phyloP scores from a whole-genome alignment of 2,797 vertebrate species.

The Epinephelus coioides region DNA sequence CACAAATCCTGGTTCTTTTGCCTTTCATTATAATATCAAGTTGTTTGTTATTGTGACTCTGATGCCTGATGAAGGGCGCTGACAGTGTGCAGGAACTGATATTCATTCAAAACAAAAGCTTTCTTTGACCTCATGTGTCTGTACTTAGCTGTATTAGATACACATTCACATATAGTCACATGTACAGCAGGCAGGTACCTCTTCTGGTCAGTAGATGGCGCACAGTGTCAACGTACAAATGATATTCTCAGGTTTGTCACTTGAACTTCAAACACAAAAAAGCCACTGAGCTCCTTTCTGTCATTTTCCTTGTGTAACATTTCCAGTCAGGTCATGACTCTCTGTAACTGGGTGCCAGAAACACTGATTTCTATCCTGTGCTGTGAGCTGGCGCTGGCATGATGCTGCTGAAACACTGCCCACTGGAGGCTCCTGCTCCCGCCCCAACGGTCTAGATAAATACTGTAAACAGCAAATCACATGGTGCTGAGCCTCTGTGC shows the following conservation, averaged over 20 bases:
- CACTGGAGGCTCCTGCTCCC: not conserved
- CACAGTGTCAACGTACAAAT: not conserved
- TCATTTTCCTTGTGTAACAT: not conserved
- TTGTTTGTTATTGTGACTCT: too few species aligned
- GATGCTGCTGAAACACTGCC: not conserved
- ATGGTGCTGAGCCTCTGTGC: not conserved
- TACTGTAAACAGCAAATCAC: conserved; percentile 17
- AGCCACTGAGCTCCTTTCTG: not conserved
- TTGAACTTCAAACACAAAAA: not conserved
- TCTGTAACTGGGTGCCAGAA: not conserved
- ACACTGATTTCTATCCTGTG: not conserved
- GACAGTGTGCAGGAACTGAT: not conserved
- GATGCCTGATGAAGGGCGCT: not conserved
- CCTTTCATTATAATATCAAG: too few species aligned
- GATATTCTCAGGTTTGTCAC: not conserved
- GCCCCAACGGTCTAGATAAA: conserved; percentile 17
- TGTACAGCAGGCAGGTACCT: not conserved
- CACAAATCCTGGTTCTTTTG: too few species aligned
- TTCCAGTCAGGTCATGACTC: not conserved
- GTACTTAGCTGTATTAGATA: not conserved
- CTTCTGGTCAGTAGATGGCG: conserved; percentile 50
- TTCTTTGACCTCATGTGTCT: not conserved
- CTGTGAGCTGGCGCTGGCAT: not conserved
- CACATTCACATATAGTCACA: not conserved
- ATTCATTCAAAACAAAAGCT: not conserved